Base-by-base conservation (phyloP, 2,113 vertebrate genomes). In the Platanista minor region DNA sequence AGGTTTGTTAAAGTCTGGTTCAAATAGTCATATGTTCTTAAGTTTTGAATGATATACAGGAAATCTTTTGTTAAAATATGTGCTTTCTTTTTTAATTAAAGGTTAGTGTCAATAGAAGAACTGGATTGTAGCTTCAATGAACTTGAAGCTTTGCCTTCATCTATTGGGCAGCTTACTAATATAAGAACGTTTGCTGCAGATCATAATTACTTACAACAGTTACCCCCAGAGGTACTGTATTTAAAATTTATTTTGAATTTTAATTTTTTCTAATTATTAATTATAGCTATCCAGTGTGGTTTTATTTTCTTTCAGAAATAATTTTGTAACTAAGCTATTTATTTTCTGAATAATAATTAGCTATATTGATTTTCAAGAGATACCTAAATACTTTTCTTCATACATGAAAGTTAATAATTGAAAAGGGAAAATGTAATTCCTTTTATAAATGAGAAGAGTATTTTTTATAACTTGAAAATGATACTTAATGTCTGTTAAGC, bases 91-190 rank as follows among this genome's bases (percentile, higher is more conserved):
- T 96, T 71, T 59, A 90, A 96, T 96, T 98, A 12, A 77, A 99
- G 99, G 66, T 98, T 99, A 97, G 87, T 98, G 8, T 98, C 98
- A 86, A 92, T 99, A 94, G 99, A 99, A 96, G 99, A 99, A 98
- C 98, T 99, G 96, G 99, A 99, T 98, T 99, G 99, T 98, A 99
- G 99, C 98, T 99, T 99, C 98, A 99, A 99, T 98, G 99, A 99
- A 98, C 99, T 99, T 77, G 99, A 99, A 98, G 99, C 99, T 12
- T 98, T 99, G 98, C 99, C 99, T 66, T 98, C 99, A 0, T 98
- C 99, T 90, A 64, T 99, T 87, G 99, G 99, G 23, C 99, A 99
- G 89, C 99, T 99, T 90, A 98, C 95, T 78, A 99, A 98, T 97
- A 98, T 99, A 95, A 99, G 99, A 90, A 99, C 99, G 25, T 99